Conservation (phyloP, 2,797 vertebrate species). For the Ctenopoma multispine region DNA sequence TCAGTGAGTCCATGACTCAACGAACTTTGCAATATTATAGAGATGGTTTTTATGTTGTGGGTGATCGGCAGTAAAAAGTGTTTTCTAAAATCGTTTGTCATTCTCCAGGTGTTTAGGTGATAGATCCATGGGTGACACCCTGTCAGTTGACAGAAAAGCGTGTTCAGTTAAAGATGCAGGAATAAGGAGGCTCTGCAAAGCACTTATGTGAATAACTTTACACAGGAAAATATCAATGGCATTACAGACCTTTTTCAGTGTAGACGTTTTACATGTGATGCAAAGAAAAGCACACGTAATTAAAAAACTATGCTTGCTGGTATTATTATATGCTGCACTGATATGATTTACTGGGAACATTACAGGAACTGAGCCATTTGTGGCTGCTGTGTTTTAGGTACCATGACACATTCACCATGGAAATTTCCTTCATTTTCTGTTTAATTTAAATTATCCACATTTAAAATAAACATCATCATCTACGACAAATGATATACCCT, state of each 20-base stretch:
- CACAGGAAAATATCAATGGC: not conserved
- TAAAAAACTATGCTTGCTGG: not conserved
- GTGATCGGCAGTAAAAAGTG: not conserved
- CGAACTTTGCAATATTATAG: too few relatives aligned
- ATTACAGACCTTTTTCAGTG: not conserved
- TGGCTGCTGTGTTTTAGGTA: too few relatives aligned
- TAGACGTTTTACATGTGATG: not conserved
- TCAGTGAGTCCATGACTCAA: too few relatives aligned
- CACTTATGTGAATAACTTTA: not conserved
- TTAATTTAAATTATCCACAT: too few relatives aligned
- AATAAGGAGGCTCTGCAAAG: slow-evolving; percentile 21
- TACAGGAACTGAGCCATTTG: too few relatives aligned
- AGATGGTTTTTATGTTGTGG: too few relatives aligned
- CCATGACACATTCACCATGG: too few relatives aligned
- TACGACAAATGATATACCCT: too few relatives aligned
- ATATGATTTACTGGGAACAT: too few relatives aligned
- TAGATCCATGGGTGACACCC: slow-evolving; percentile 25
- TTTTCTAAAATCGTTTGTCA: not conserved
- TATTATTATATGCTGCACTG: too few relatives aligned
- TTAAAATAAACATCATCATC: too few relatives aligned
- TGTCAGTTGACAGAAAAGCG: slow-evolving; percentile 23
- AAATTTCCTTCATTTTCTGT: too few relatives aligned
- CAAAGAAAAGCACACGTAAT: not conserved
- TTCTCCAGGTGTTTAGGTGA: slow-evolving; percentile 2
- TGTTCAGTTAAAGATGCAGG: slow-evolving; percentile 30